Evolutionary conservation across 92 coral and sea anemone genomes (phyloP).

Genomic region (Pocillopora meandrina): DNA sequence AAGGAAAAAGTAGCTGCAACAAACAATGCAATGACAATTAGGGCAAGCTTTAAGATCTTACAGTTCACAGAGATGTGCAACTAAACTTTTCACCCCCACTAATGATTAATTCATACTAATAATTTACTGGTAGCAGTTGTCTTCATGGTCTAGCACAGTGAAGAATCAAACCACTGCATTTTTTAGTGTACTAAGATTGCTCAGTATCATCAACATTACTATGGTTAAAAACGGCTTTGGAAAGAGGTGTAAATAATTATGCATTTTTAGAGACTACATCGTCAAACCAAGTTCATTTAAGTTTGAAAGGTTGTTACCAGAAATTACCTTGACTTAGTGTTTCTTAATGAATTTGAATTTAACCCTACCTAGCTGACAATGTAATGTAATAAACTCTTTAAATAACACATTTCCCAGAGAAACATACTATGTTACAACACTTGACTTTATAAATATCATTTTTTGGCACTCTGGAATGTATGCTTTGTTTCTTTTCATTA

Average conservation of each 20-base stretch:
- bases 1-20: too few relatives aligned
- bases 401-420: slow-evolving; percentile 12
- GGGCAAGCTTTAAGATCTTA: too few relatives aligned
- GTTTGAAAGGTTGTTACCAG: neutral
- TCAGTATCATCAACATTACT: neutral
- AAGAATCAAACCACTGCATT: neutral
- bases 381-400: slow-evolving; percentile 4
- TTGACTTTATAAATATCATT: slow-evolving; percentile 29
- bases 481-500: slow-evolving; percentile 15
- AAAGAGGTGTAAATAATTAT: neutral
- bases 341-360: neutral
- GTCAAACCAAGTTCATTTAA: neutral
- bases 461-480: slow-evolving; percentile 13
- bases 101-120: too few relatives aligned
- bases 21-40: too few relatives aligned
- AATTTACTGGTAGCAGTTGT: too few relatives aligned
- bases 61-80: too few relatives aligned
- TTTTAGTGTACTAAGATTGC: slow-evolving; percentile 5
- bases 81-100: too few relatives aligned
- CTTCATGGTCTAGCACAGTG: neutral
- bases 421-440: slow-evolving; percentile 31
- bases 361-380: neutral
- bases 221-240: slow-evolving; percentile 5
- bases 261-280: neutral
- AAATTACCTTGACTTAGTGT: neutral